Conservation (phyloP, 2,113 vertebrate species). For the Pampusana beccarii region DNA sequence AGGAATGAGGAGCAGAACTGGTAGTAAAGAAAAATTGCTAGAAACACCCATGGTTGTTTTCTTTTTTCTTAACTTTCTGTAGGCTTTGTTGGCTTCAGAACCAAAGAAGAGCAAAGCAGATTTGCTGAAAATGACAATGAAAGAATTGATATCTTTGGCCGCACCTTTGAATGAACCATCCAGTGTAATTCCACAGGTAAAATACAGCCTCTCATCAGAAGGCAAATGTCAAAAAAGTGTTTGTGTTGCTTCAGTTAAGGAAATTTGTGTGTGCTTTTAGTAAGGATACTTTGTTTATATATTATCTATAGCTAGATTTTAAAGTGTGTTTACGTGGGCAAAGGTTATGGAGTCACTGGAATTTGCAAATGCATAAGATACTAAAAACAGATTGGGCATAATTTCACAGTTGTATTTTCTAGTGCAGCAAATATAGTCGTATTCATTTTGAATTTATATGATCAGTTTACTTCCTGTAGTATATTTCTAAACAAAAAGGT, state of each 20-base stretch:
- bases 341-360: background rate
- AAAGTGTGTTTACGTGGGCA: background rate
- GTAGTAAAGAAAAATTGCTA: background rate
- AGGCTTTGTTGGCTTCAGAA: conserved; percentile 94
- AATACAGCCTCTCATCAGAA: background rate
- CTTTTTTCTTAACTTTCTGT: background rate
- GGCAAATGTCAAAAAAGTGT: background rate
- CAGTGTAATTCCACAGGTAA: conserved; percentile 91
- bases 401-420: background rate
- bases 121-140: conserved; percentile 92
- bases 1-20: background rate
- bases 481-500: background rate
- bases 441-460: background rate
- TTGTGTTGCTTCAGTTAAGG: background rate
- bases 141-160: conserved; percentile 84
- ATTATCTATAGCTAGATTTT: background rate
- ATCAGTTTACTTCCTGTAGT: background rate
- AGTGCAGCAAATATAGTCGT: background rate
- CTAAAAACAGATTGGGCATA: background rate
- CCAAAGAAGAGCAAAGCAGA: conserved; percentile 88
- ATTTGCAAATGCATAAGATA: background rate
- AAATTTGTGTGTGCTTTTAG: background rate
- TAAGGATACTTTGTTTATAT: background rate
- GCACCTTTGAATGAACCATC: conserved; percentile 63
- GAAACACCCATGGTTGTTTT: background rate